These are phyloP conservation scores for Speoplatyrhinus poulsoni DNA, from an alignment of 2,113 vertebrate genomes.

Conservation along the genomic window DNA sequence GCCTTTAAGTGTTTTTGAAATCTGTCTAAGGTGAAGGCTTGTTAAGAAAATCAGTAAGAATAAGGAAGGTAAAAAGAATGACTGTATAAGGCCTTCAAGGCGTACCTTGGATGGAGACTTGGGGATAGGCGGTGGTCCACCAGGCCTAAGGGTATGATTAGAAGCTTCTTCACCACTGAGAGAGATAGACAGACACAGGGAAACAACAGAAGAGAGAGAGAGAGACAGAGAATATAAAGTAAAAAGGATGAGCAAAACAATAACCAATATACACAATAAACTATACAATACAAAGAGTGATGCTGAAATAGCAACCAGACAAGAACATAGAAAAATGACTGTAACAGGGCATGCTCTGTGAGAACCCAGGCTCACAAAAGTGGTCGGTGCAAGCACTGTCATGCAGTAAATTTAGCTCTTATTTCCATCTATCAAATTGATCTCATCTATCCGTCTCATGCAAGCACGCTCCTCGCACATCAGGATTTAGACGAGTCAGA, in stretches of 20 bases:
- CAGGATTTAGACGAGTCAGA: neutral
- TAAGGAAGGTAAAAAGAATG: neutral
- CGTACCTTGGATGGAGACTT: constrained; percentile 96
- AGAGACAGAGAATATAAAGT: neutral
- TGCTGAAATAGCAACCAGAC: constrained; percentile 6
- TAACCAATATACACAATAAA: neutral
- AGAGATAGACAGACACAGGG: constrained; percentile 16
- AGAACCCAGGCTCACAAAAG: constrained; percentile 23
- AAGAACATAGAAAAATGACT: neutral
- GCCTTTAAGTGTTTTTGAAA: too few species aligned
- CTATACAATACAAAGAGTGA: neutral
- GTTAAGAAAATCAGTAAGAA: too few species aligned
- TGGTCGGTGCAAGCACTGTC: constrained; percentile 39
- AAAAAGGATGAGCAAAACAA: constrained; percentile 9
- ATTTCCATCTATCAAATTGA: constrained; percentile 18
- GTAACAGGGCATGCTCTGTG: constrained; percentile 50
- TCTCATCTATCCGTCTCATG: constrained; percentile 41
- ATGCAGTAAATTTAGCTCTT: constrained; percentile 55
- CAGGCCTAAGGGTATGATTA: constrained; percentile 86
- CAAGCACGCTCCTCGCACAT: constrained; percentile 44
- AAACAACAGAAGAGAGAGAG: neutral
- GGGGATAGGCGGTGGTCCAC: constrained; percentile 83
- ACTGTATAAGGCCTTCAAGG: neutral
- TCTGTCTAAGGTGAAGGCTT: too few species aligned
- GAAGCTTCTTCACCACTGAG: constrained; percentile 74